Evolutionary conservation across 2,797 vertebrate genomes (phyloP), one percentile per base, ranked within the genome.

Genomic region (Catostomus latipinnis): DNA sequence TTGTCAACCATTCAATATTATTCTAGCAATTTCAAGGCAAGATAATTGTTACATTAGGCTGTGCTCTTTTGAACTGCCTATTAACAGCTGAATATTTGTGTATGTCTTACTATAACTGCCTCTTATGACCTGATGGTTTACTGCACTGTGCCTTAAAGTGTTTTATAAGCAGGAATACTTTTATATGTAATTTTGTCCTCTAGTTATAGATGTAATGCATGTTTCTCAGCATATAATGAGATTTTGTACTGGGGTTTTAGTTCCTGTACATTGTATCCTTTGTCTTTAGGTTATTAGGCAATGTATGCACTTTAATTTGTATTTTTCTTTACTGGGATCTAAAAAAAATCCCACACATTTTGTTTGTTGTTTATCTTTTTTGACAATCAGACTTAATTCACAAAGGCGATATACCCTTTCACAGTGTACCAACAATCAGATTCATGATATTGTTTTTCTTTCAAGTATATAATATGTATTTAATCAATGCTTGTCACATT

Each of bases 231-330:
- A 62, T 79, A 76, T 73, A 53, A 63, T 57, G 53, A 80, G 46
- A 71, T 45, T 63, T 45, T 50, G 16, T 56, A 50, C 57, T 70
- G 50, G 12, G 8, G 46, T 72, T 79, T 34, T 43, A 65, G 48
- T 66, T 22, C 70, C 53, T 73, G 52, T 80, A 61, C 62, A 76
- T 69, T 73, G 72, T 83, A 71, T 76, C 72, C 54, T 65, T 65
- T 76, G 81, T 71, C 70, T 71, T 67, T 75, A 81, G 65, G n/a
- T 85, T 80, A 81, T 74, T 84, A 71, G 79, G 84, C 84, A 89
- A 89, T 90, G 87, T 90, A 89, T 87, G 89, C 85, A 85, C 82
- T 86, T 88, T 86, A 83, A 79, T 76, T 86, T 83, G 75, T 81
- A 81, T 75, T 80, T 72, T 81, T 74, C 71, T 57, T 56, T 83